Evolutionary conservation across 2,113 vertebrate genomes (phyloP).

Genomic region (Herpailurus yagouaroundi): DNA sequence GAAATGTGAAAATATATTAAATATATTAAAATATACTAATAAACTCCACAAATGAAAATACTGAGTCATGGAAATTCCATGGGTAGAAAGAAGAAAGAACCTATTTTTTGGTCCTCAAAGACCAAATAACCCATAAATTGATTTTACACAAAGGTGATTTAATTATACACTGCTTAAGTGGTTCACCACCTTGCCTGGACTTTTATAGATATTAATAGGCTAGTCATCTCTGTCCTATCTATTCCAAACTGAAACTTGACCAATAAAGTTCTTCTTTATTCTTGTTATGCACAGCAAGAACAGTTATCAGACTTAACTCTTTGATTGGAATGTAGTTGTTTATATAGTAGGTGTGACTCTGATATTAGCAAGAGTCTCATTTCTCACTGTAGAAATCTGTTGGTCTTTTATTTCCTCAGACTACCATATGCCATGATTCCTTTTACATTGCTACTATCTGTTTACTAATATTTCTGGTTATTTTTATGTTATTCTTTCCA

Average conservation of each 20-base stretch:
- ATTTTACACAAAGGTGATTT: constrained; percentile 21
- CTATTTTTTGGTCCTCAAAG: neutral
- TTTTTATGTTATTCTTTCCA: constrained; percentile 18
- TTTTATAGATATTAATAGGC: constrained; percentile 6
- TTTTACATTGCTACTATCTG: neutral
- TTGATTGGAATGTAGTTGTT: constrained; percentile 31
- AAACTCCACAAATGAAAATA: neutral
- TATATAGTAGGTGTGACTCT: constrained; percentile 3
- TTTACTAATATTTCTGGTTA: constrained; percentile 35
- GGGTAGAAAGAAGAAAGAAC: neutral
- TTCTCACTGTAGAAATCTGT: constrained; percentile 48
- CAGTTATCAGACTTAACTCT: constrained; percentile 27
- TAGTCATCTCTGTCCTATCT: neutral
- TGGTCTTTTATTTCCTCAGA: constrained; percentile 23
- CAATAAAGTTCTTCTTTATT: constrained; percentile 33
- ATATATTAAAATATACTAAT: neutral
- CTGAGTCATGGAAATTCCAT: neutral
- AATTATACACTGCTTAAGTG: neutral
- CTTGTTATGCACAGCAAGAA: constrained; percentile 30
- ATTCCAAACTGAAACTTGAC: constrained; percentile 41
- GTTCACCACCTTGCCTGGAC: neutral
- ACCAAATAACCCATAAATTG: neutral
- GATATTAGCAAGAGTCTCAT: constrained; percentile 14
- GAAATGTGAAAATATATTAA: constrained; percentile 18
- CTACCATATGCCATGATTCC: neutral